These are phyloP conservation scores for Cherax quadricarinatus DNA, from an alignment of 1,140 invertebrate species.

Conservation along the genomic window DNA sequence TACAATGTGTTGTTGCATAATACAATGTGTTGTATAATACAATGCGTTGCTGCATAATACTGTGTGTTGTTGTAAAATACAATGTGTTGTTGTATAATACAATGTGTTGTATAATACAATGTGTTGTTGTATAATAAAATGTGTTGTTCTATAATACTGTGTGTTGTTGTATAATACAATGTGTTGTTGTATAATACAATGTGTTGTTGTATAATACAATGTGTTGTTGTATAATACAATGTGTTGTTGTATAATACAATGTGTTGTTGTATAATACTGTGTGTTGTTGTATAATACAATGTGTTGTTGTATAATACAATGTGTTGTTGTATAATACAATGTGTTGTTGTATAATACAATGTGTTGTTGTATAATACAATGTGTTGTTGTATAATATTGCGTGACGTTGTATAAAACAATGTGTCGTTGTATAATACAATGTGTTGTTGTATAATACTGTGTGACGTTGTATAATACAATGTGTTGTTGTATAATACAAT, in stretches of 20 bases:
- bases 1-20: background rate
- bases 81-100: background rate
- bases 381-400: too few relatives aligned
- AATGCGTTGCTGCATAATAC: background rate
- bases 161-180: background rate
- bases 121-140: background rate
- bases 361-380: too few relatives aligned
- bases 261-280: too few relatives aligned
- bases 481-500: background rate
- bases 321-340: too few relatives aligned
- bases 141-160: background rate
- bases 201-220: too few relatives aligned
- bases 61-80: background rate
- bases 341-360: background rate
- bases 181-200: too few relatives aligned
- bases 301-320: too few relatives aligned
- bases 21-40: background rate
- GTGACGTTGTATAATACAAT: background rate
- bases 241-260: too few relatives aligned
- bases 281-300: too few relatives aligned
- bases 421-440: background rate
- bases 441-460: background rate
- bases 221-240: too few relatives aligned
- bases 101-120: background rate
- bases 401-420: background rate